phyloP scores from a whole-genome alignment of 2,113 vertebrate genomes.

The Mastomys natalensis region DNA sequence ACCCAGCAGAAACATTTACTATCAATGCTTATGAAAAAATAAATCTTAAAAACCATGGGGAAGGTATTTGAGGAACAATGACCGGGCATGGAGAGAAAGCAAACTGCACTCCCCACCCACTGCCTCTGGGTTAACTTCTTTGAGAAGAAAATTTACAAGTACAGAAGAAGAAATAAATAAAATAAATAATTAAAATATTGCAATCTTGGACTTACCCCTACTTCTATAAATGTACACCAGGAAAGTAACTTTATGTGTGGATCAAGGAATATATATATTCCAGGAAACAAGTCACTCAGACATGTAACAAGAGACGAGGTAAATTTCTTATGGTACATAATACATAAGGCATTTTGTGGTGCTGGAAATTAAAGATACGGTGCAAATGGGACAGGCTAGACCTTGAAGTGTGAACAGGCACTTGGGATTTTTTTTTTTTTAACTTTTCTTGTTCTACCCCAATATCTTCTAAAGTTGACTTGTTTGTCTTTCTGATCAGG shows the following conservation, averaged over 20 bases:
- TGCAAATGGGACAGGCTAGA: neutral
- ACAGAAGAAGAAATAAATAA: too few species aligned
- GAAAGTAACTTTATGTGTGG: neutral
- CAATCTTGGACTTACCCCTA: neutral
- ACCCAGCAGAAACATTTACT: neutral
- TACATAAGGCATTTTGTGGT: neutral
- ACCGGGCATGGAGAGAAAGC: too few species aligned
- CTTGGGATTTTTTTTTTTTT: neutral
- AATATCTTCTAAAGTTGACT: constrained; percentile 44
- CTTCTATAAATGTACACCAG: neutral
- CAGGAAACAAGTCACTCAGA: constrained; percentile 41
- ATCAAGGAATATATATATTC: neutral
- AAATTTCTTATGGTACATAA: neutral
- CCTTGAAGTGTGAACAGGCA: constrained; percentile 7
- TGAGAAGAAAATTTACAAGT: neutral
- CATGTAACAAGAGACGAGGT: neutral
- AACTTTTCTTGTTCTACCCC: neutral
- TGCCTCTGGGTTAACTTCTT: neutral
- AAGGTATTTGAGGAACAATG: neutral
- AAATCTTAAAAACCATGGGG: neutral
- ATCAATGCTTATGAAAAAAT: neutral
- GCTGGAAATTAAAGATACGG: neutral
- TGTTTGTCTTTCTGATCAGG: constrained; percentile 18
- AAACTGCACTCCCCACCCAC: neutral
- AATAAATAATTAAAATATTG: neutral